These are phyloP conservation scores for Perca flavescens DNA, from an alignment of 2,113 vertebrate genomes.

Conservation along the genomic window DNA sequence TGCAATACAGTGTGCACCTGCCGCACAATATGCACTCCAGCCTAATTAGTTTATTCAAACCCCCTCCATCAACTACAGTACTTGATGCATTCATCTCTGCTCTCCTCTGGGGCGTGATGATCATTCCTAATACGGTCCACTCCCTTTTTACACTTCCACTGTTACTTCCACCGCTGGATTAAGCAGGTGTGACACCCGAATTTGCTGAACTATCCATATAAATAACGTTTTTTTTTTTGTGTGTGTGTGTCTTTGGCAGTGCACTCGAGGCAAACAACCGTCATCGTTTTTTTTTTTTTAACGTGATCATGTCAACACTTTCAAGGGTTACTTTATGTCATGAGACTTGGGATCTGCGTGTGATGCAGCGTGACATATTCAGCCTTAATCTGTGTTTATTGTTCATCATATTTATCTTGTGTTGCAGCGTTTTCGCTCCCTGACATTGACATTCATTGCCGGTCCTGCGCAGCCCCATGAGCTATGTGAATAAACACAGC, in stretches of 20 bases:
- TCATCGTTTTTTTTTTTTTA: conserved; percentile 72
- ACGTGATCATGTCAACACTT: conserved; percentile 78
- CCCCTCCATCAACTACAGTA: conserved; percentile 59
- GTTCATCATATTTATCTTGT: conserved; percentile 83
- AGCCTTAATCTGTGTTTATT: conserved; percentile 83
- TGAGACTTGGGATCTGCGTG: conserved; percentile 71
- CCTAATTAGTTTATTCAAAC: conserved; percentile 75
- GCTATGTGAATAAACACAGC: conserved; percentile 83
- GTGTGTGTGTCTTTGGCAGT: conserved; percentile 28
- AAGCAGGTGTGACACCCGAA: conserved; percentile 70
- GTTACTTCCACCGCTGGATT: conserved; percentile 48
- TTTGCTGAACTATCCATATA: conserved; percentile 63
- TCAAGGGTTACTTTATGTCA: conserved; percentile 81
- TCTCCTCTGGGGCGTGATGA: conserved; percentile 41
- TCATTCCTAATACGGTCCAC: conserved; percentile 45
- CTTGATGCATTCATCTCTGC: conserved; percentile 59
- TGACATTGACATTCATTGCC: conserved; percentile 83
- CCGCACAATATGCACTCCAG: conserved; percentile 56
- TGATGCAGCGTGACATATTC: conserved; percentile 80
- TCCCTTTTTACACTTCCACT: conserved; percentile 17
- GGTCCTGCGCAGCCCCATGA: conserved; percentile 82
- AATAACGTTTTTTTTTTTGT: conserved; percentile 27
- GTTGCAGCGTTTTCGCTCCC: conserved; percentile 76
- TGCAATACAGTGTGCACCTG: conserved; percentile 78
- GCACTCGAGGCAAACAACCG: conserved; percentile 60